These are phyloP conservation scores for Passer montanus DNA, from an alignment of 2,113 vertebrate genomes.

Conservation along the genomic window DNA sequence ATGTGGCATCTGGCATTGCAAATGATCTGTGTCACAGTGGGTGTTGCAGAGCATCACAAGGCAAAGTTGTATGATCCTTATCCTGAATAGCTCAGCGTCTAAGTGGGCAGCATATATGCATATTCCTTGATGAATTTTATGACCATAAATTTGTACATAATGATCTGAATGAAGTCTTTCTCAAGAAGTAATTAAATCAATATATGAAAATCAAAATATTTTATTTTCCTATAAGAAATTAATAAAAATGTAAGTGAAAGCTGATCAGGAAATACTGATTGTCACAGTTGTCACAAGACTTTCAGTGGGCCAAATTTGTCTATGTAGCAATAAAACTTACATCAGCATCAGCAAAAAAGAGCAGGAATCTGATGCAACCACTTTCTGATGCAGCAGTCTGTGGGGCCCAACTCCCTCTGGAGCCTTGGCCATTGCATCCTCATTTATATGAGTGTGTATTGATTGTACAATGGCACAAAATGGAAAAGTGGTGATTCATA, in stretches of 20 bases:
- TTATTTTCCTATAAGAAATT: background rate
- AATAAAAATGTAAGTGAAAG: background rate
- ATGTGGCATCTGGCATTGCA: background rate
- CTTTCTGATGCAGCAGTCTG: conserved; percentile 30
- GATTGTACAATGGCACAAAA: conserved; percentile 52
- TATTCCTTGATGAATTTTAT: background rate
- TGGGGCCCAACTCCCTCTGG: background rate
- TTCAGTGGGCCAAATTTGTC: conserved; percentile 3
- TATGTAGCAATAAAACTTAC: background rate
- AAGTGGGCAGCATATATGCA: background rate
- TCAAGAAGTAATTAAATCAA: background rate
- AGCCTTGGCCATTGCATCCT: conserved; percentile 11
- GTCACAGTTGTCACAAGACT: background rate
- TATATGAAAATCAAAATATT: background rate
- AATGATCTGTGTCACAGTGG: background rate
- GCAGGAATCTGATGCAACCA: conserved; percentile 1
- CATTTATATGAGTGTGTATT: conserved; percentile 51
- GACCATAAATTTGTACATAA: background rate
- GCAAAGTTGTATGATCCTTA: background rate
- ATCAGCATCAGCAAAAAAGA: conserved; percentile 9
- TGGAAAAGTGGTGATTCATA: conserved; percentile 47
- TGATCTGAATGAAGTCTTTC: background rate
- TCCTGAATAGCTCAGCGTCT: background rate
- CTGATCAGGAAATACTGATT: conserved; percentile 9
- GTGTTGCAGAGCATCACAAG: background rate